A percentile compares a stretch with the other conserved stretches of the same genome.
Conservation (phyloP, 2,888 invertebrate genomes). For the Cantharis lateralis region DNA sequence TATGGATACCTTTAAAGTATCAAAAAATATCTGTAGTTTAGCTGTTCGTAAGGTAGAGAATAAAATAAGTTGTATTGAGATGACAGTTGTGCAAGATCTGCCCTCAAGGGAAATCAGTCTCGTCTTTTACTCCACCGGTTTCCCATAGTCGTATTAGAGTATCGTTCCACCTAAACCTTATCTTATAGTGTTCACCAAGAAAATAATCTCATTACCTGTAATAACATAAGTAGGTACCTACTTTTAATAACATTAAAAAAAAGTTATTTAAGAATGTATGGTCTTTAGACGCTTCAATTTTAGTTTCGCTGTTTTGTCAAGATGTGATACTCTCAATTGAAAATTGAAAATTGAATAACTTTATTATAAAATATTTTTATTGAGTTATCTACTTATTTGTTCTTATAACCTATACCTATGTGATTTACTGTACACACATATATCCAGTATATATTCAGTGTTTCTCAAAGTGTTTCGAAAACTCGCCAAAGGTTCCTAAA, state of each 20-base stretch:
- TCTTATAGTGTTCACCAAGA: conserved; percentile 7
- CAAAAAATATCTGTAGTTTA: conserved; percentile 11
- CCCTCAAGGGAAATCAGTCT: conserved; percentile 28
- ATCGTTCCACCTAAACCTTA: conserved; percentile 19
- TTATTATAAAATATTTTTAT: background rate
- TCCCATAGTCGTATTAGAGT: conserved; percentile 28
- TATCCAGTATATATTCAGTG: no score
- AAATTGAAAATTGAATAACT: background rate
- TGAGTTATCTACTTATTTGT: background rate
- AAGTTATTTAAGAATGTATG: background rate
- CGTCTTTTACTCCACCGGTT: conserved; percentile 30
- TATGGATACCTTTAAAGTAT: background rate
- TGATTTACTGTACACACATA: no score
- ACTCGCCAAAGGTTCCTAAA: no score
- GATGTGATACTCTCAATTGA: background rate
- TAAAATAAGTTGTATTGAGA: conserved; percentile 30
- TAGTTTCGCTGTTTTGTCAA: background rate
- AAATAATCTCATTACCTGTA: conserved; percentile 2
- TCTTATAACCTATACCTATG: background rate
- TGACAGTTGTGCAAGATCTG: conserved; percentile 28
- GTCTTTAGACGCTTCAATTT: background rate
- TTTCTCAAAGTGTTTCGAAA: no score
- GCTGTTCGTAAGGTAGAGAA: conserved; percentile 16
- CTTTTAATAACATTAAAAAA: background rate
- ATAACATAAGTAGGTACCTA: background rate